Evolutionary conservation across 2,113 vertebrate species (phyloP).

Genomic region (Pseudopodoces humilis): DNA sequence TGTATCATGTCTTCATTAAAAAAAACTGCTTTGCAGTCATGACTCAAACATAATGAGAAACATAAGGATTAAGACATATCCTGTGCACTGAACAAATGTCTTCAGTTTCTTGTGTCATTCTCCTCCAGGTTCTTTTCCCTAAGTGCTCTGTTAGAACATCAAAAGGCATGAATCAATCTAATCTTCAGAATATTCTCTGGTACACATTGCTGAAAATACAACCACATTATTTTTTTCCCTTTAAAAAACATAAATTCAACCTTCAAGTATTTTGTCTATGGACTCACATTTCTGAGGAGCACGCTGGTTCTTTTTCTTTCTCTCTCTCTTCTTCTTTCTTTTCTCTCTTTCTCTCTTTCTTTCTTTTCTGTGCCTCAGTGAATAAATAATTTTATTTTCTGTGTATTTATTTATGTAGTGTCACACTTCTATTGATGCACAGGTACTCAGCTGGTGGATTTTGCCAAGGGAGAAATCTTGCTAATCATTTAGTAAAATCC

Average conservation of each 20-base stretch:
- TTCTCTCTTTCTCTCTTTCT: neutral
- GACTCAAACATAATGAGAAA: neutral
- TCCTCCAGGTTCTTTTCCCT: neutral
- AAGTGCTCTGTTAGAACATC: neutral
- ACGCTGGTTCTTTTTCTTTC: neutral
- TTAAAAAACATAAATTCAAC: neutral
- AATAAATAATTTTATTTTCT: neutral
- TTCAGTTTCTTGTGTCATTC: neutral
- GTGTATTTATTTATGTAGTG: neutral
- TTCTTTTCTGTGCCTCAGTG: neutral
- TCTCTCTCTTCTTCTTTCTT: too few relatives aligned
- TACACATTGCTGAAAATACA: neutral
- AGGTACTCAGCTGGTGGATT: neutral
- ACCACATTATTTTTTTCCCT: neutral
- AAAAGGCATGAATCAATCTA: neutral
- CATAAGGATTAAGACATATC: neutral
- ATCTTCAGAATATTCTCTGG: neutral
- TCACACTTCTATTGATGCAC: neutral
- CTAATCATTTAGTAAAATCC: neutral
- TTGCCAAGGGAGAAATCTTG: neutral
- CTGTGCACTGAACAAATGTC: neutral
- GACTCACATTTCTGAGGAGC: neutral
- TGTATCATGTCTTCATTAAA: neutral
- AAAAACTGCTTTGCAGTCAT: neutral
- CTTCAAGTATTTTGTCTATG: neutral